Base-by-base conservation (phyloP, 1,140 invertebrate genomes). In the Drosophila nikananu region DNA sequence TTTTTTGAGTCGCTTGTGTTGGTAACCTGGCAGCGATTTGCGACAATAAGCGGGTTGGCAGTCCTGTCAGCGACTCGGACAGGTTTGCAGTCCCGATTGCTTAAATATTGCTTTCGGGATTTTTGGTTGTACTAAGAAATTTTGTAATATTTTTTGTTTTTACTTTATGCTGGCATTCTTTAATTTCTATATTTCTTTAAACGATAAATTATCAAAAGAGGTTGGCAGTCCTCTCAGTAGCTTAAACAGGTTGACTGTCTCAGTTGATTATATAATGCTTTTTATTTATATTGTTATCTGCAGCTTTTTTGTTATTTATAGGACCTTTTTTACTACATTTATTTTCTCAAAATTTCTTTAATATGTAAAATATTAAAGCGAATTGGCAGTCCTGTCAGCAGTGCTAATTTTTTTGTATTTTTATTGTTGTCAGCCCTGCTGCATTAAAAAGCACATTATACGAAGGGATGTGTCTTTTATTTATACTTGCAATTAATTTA, bases 21-120 rank as follows among this genome's bases (percentile, higher is more conserved):
- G 39, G 39, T 42, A 25, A 12, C 9, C 58, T 66, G 63, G 44
- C 63, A 63, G 39, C 63, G 41, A 17, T 32, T 17, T 63, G 63
- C 58, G 21, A 21, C 27, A 23, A 44, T 25, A 17, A 62, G 57
- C 39, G 35, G 27, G 39, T 62, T 44, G 57, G 63, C 58, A 66
- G 21, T 30, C 21, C 39, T 63, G 27, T 35, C 63, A 32, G 13
- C 17, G 21, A 13, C 17, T 44, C 25, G 17, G 37, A 63, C 27
- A 32, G 57, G 57, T 62, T 65, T 46, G 54, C 70, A 60, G 13
- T 27, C 27, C 1, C 7, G 27, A 6, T 5, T n/a, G 13, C 15
- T 17, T 55, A 23, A 23, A 52, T 15, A 9, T 19, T 13, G 10
- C 19, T 51, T 6, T 3, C 0, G 6, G 21, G 21, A 0, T 9